Evolutionary conservation across 2,113 vertebrate species (phyloP).

Genomic region (Coptodon bakossiorum): DNA sequence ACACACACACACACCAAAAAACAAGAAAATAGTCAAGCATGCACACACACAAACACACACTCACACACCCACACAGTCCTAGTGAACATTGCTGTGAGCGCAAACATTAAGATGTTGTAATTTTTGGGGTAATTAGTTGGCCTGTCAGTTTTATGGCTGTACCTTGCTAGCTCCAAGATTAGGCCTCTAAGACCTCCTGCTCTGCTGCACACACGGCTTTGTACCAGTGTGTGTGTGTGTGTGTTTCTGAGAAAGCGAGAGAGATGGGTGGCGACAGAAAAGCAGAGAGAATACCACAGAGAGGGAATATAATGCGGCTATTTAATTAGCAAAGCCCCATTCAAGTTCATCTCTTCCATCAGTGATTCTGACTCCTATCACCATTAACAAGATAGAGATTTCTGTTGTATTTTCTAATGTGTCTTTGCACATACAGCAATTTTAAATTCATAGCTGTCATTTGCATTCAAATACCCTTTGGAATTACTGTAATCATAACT

Average conservation of each 20-base stretch:
- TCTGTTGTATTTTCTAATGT: conserved; percentile 21
- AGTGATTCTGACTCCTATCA: conserved; percentile 19
- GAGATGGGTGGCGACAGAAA: not conserved
- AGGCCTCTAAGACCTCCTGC: conserved; percentile 66
- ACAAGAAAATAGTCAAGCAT: not conserved
- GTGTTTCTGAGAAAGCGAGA: not conserved
- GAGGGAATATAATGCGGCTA: conserved; percentile 35
- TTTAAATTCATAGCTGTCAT: conserved; percentile 40
- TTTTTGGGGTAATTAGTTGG: conserved; percentile 77
- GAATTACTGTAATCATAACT: conserved; percentile 15
- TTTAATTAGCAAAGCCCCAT: conserved; percentile 61
- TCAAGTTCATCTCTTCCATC: conserved; percentile 42
- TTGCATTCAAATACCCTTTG: conserved; percentile 47
- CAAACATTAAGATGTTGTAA: conserved; percentile 76
- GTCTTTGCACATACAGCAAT: conserved; percentile 14
- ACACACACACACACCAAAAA: not conserved
- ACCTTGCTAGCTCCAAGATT: conserved; percentile 61
- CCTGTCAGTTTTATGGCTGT: conserved; percentile 76
- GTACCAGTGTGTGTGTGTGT: not conserved
- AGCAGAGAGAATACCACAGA: not conserved
- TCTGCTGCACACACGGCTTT: conserved; percentile 39
- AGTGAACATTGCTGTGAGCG: conserved; percentile 53
- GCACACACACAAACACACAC: not conserved
- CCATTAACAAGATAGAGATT: conserved; percentile 36
- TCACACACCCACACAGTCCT: not conserved